Evolutionary conservation across 2,888 invertebrate genomes (phyloP), one percentile per base, ranked within the genome.

Genomic region (Agonopterix heracliana): DNA sequence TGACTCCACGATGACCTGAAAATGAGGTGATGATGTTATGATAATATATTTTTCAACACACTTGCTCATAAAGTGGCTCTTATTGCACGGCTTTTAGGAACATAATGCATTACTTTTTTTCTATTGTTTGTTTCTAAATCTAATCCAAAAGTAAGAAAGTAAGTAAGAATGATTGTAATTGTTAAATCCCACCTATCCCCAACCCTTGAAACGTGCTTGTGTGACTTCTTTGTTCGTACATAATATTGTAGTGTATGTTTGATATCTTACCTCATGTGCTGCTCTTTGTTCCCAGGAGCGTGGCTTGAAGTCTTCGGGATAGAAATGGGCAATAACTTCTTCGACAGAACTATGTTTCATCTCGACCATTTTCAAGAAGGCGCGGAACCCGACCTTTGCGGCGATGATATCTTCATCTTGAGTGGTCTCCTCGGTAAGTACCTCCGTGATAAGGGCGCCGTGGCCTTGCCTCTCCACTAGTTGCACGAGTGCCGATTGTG

Each of bases 341-440:
- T 96, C 96, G 14, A 96, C 94, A 1, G 94, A 93, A 46, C 93
- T 92, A 68, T 95, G 93, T 66, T 93, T 92, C 51, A 93, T 87
- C 70, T 95, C 94, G 8, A 96, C 92, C 95, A 96, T 95, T 67
- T 92, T 92, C 85, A 96, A 93, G 74, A 96, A 95, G 5, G 96
- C 96, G 57, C 93, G 91, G 80, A 96, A 96, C 9, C 96, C 96
- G 46, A 94, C 94, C 47, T 94, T 95, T 0, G 94, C 93, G 3
- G 94, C 95, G 14, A 95, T 89, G 14, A 92, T 83, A 49, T 92
- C 92, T 73, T 95, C 95, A 70, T 95, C 95, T 47, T 93, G 91
- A 1, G 93, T 90, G 0, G 93, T 93, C 72, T 95, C 95, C 80
- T 95, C 95, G 0, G 94, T 93, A 46, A 96, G 86, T 46, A 96